Conservation (phyloP, 2,113 vertebrate genomes). For the Thunnus thynnus region DNA sequence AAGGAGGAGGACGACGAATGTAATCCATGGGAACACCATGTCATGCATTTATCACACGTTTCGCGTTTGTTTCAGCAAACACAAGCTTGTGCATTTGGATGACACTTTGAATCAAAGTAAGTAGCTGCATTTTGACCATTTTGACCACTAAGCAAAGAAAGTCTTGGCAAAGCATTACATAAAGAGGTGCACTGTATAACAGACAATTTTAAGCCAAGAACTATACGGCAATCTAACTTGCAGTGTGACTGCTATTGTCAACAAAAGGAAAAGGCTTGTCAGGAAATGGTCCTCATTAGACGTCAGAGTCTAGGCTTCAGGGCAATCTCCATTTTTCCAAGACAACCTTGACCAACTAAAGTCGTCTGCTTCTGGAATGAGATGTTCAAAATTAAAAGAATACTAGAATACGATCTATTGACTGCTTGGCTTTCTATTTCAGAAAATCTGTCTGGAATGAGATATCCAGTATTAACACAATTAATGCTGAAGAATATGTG, state of each 20-base stretch:
- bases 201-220: background rate
- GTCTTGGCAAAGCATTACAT: background rate
- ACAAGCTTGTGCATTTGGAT: background rate
- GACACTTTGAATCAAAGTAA: background rate
- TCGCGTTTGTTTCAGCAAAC: background rate
- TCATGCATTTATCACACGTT: background rate
- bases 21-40: background rate
- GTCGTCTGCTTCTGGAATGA: constrained; percentile 20
- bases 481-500: constrained; percentile 11
- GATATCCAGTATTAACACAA: constrained; percentile 26
- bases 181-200: background rate
- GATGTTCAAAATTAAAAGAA: constrained; percentile 26
- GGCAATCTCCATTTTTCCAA: constrained; percentile 4
- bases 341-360: constrained; percentile 11
- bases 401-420: background rate
- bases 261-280: constrained; percentile 76
- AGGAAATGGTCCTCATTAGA: constrained; percentile 78
- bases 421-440: constrained; percentile 2
- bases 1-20: no score
- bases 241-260: constrained; percentile 47
- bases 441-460: constrained; percentile 46
- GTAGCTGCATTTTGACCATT: background rate
- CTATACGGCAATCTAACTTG: constrained; percentile 27
- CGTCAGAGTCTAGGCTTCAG: constrained; percentile 43
- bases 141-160: background rate